phyloP scores from a whole-genome alignment of 35 echinoderm and acorn worm genomes.

The Ophiothrix spiculata region DNA sequence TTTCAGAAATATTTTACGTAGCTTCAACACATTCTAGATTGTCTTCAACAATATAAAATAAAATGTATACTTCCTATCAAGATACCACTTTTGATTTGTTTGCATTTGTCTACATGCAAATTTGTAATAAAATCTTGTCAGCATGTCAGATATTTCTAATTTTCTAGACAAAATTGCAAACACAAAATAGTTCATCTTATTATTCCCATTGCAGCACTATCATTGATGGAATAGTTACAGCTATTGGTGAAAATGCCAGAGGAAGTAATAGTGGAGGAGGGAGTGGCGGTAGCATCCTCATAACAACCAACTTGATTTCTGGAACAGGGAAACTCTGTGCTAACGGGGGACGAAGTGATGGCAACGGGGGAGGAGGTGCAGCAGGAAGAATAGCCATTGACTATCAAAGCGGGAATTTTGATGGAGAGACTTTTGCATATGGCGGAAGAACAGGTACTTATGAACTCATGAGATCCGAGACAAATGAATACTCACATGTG shows the following conservation, averaged over 20 bases:
- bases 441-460: slow-evolving; percentile 50
- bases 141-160: no score
- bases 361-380: slow-evolving; percentile 33
- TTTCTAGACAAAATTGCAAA: no score
- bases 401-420: slow-evolving; percentile 13
- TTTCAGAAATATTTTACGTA: no score
- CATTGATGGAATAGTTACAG: slow-evolving; percentile 49
- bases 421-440: slow-evolving; percentile 41
- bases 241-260: slow-evolving; percentile 47
- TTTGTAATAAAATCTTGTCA: no score
- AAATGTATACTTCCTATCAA: no score
- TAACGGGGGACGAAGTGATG: slow-evolving; percentile 41
- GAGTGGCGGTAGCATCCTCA: slow-evolving; percentile 53
- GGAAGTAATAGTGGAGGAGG: slow-evolving; percentile 49
- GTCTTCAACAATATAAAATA: no score
- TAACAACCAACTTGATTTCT: slow-evolving; percentile 1
- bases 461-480: no score
- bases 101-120: no score
- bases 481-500: no score
- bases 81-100: no score
- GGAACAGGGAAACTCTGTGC: slow-evolving; percentile 49
- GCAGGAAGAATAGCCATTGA: slow-evolving; percentile 40
- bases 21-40: no score
- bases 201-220: slow-evolving; percentile 2
- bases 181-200: no score